Base-by-base conservation (phyloP, 2,888 invertebrate genomes). In the Watsonalla cultraria region DNA sequence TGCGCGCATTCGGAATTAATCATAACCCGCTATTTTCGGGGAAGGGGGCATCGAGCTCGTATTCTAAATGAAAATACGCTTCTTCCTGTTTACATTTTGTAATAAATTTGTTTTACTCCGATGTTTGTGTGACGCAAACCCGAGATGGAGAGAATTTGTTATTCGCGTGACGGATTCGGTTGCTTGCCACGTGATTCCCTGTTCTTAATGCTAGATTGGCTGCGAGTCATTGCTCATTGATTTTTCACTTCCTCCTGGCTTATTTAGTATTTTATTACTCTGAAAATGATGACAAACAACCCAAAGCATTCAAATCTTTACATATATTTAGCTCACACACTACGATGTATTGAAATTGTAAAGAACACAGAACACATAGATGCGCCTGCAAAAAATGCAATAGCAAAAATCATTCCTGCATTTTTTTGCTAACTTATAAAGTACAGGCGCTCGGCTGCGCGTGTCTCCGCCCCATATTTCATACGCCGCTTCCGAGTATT, bases 1-100 rank as follows among this genome's bases (percentile, higher is more conserved):
- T 86, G 80, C 80, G 82, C 90, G 90, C 89, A 90, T 90, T 90
- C 76, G 84, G 89, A 88, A 90, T 90, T 90, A 90, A 90, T 90
- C 90, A 90, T 90, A 90, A 90, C 90, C 79, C 87, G 86, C 89
- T 89, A 90, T 90, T 90, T 90, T 90, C 87, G 89, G 71, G 61
- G 65, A 61, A 65, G 74, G 70, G 70, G 73, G 78, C 76, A 78
- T 82, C 80, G 78, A 76, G 83, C 86, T 89, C 89, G 89, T 88
- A 89, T 87, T 90, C 89, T 88, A 89, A 90, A 90, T 90, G 90
- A 90, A 90, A 89, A 89, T 90, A 88, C 88, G 81, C 77, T 82
- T 84, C 88, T 90, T 90, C 90, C 90, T 90, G 90, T 90, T 90
- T 90, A 90, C 89, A 88, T 90, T 90, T 90, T 86, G 86, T 89